Evolutionary conservation across 2,888 invertebrate species (phyloP), one percentile per base, ranked within the genome.

Genomic region (Aspidapion aeneum): DNA sequence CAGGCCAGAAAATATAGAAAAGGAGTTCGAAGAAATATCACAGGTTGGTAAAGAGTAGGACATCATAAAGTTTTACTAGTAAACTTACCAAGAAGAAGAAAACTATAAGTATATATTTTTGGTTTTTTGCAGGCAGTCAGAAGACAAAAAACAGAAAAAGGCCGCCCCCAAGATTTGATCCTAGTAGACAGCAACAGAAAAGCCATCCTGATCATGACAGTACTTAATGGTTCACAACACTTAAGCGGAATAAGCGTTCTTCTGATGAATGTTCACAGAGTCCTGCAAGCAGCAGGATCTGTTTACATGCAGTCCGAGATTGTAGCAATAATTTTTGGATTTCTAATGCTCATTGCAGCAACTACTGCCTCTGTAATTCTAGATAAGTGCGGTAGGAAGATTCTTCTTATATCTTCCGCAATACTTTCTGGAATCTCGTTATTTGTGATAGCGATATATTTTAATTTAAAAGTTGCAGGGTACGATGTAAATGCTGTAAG

Each of bases 201-300:
- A 67, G 79, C 77, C 1, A 56, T 80, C 18, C 63, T 77, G 2
- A 78, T 80, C 18, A 77, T 80, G 76, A 70, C 75, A 0, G 74
- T 78, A 1, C 65, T 80, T 21, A 79, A 79, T 62, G 76, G 71
- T 1, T 73, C 75, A 0, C 79, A 80, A 68, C 79, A 79, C 65
- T 77, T 79, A 59, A 75, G 75, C 54, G 75, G 77, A 21, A 78
- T 79, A 48, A 77, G 75, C 55, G 79, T 80, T 1, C 77, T 80
- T 55, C 55, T 80, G n/a, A 80, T 80, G 79, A 80, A 80, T 55
- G 66, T 80, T 16, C 79, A 79, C 64, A 69, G 73, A 3, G 79
- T 80, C 61, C 63, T 80, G 18, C 68, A 71, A 9, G 74, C 75
- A 59, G 78, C 79, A 0, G 76, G 75, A 2, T 75, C 77, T 1